Evolutionary conservation across 2,888 invertebrate genomes (phyloP), one percentile per base, ranked within the genome.

Genomic region (Drosophila neotestacea): DNA sequence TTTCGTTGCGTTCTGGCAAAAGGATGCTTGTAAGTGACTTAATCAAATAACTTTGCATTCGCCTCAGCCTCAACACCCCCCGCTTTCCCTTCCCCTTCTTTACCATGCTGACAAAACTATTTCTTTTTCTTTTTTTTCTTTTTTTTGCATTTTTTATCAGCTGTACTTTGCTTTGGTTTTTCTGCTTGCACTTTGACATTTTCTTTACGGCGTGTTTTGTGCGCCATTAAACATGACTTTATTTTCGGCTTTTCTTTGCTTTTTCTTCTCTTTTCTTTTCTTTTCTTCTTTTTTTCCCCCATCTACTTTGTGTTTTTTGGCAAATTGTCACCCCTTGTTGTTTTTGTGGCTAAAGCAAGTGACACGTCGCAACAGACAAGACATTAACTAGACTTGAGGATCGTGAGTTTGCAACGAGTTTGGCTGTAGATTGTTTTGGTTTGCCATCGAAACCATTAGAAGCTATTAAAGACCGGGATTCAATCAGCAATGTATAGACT

Each of bases 141-240:
- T 32, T 7, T 2, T 9, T 9, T 32, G 6, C 10, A 22, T 38
- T 5, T 54, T 47, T 13, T 27, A 6, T 16, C 30, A 34, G 34
- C 16, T 44, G 16, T 59, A 42, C 39, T 51, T 60, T 56, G 30
- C 63, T 65, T 63, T 47, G 38, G 34, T 51, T 78, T 62, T 39
- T 47, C 27, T 13, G 30, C 55, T 59, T 71, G 58, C 77, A 76
- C 48, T 66, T 72, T 71, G n/a, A 9, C 42, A 54, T 28, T 41
- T 42, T 73, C 65, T 79, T 83, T 85, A 74, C 77, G 72, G 60
- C 65, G 82, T 84, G 75, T 84, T 88, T 83, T 80, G 77, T 78
- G 86, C 88, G 58, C 81, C 88, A 85, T 88, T 85, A 88, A 85
- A 88, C 86, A 88, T 81, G 88, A 78, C 81, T 88, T 85, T 81